Conservation (phyloP, 2,113 vertebrate genomes). For the Muntiacus reevesi region DNA sequence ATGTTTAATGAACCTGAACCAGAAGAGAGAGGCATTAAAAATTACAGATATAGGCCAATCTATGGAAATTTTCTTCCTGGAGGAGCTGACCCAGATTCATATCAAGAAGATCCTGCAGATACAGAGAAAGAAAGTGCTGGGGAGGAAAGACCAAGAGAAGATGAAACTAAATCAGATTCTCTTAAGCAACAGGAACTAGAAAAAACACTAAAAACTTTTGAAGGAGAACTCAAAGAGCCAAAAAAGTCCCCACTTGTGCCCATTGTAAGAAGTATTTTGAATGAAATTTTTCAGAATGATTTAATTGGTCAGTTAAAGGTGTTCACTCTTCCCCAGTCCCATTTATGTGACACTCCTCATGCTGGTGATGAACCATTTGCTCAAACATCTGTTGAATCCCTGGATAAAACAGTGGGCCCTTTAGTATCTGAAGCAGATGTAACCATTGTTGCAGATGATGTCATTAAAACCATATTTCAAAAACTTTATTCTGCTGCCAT, state of each 20-base stretch:
- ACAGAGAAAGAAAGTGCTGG: neutral
- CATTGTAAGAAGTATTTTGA: conserved; percentile 54
- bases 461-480: conserved; percentile 38
- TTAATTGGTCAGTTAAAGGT: conserved; percentile 18
- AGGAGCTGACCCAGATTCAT: neutral
- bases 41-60: conserved; percentile 8
- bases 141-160: neutral
- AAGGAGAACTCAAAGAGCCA: conserved; percentile 41
- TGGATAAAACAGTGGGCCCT: neutral
- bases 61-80: conserved; percentile 50
- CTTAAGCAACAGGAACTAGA: neutral
- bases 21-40: neutral
- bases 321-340: neutral
- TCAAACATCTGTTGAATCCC: neutral
- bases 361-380: neutral
- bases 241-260: neutral
- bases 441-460: neutral
- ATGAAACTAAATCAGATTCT: neutral
- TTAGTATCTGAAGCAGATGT: conserved; percentile 48
- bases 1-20: neutral
- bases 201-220: conserved; percentile 17
- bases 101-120: neutral
- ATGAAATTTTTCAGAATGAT: conserved; percentile 19
- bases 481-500: conserved; percentile 24
- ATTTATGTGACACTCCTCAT: neutral